Conservation (phyloP, 1,140 invertebrate species). For the Agraylea sexmaculata region DNA sequence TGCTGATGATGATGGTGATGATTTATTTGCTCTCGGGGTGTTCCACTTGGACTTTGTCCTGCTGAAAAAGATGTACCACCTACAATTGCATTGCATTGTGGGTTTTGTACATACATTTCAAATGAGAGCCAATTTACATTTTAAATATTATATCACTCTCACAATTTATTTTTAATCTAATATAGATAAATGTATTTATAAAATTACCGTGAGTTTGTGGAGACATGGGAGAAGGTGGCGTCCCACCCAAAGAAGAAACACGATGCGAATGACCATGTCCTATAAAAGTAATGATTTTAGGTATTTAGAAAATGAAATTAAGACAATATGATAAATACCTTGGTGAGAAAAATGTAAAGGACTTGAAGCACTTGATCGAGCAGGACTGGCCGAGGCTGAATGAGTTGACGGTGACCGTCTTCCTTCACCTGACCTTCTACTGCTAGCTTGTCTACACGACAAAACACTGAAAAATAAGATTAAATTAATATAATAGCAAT, state of each 20-base stretch:
- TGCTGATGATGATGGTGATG: slow-evolving; percentile 35
- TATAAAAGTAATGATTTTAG: background rate
- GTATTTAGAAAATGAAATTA: background rate
- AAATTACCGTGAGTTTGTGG: slow-evolving; percentile 29
- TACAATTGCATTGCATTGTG: background rate
- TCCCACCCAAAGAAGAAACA: slow-evolving; percentile 34
- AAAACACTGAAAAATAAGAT: slow-evolving; percentile 15
- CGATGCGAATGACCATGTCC: slow-evolving; percentile 22
- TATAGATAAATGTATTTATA: too few species aligned
- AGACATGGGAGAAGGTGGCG: slow-evolving; percentile 34
- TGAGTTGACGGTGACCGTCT: slow-evolving; percentile 33
- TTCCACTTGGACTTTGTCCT: slow-evolving; percentile 19
- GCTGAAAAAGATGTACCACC: slow-evolving; percentile 19
- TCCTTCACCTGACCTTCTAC: slow-evolving; percentile 18
- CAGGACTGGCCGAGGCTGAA: slow-evolving; percentile 30
- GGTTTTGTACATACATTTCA: too few species aligned
- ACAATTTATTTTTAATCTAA: slow-evolving; percentile 4
- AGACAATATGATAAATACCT: slow-evolving; percentile 6
- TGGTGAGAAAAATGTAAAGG: slow-evolving; percentile 28
- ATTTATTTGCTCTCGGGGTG: slow-evolving; percentile 18
- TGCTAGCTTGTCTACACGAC: slow-evolving; percentile 18
- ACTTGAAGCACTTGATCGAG: slow-evolving; percentile 29
- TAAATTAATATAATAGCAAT: background rate
- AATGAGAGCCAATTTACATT: too few species aligned
- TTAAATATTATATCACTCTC: slow-evolving; percentile 2